phyloP scores from a whole-genome alignment of 2,888 invertebrate genomes.

The Griposia aprilina region DNA sequence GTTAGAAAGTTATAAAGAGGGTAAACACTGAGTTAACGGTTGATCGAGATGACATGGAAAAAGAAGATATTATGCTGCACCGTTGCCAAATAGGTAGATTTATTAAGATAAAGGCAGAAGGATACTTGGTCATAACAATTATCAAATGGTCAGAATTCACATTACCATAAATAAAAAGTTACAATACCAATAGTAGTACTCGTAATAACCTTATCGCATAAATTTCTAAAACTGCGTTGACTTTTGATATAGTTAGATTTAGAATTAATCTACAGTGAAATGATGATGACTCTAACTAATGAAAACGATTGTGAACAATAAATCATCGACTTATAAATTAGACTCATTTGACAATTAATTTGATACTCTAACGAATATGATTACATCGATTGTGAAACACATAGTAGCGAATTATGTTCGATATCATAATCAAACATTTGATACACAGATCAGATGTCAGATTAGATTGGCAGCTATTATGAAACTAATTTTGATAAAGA shows the following conservation, averaged over 20 bases:
- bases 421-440: constrained; percentile 29
- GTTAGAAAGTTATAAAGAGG: not conserved
- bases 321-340: constrained; percentile 20
- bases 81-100: not conserved
- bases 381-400: constrained; percentile 18
- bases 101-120: not conserved
- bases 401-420: constrained; percentile 15
- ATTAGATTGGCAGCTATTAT: constrained; percentile 4
- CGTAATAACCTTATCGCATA: not conserved
- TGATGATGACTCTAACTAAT: constrained; percentile 3
- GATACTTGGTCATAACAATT: not conserved
- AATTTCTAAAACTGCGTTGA: not conserved
- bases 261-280: constrained; percentile 6
- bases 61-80: not conserved
- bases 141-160: not conserved
- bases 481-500: constrained; percentile 9
- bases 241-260: not conserved
- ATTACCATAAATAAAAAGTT: not conserved
- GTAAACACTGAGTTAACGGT: not conserved
- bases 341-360: constrained; percentile 13
- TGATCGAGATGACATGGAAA: not conserved
- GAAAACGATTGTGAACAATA: not conserved
- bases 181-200: not conserved
- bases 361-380: not conserved
- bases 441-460: constrained; percentile 6